A percentile compares a stretch with the other conserved stretches of the same genome.
These are phyloP conservation scores for Megalops cyprinoides DNA, from an alignment of 2,797 vertebrate species.

Conservation along the genomic window DNA sequence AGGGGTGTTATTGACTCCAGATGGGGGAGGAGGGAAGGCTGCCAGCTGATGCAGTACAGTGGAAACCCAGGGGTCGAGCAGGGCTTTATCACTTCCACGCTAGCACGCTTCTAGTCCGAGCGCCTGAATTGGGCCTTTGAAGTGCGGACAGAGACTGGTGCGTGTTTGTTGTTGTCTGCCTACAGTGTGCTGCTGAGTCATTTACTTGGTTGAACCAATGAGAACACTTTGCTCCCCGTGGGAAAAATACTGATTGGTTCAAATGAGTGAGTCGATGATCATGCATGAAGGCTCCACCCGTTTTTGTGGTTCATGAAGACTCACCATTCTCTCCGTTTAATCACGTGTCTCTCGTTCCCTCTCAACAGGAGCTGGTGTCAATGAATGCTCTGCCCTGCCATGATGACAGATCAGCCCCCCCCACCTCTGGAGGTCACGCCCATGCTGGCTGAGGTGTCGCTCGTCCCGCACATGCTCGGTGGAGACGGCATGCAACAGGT, in stretches of 20 bases:
- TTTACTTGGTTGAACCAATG: too few relatives aligned
- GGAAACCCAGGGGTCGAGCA: neutral
- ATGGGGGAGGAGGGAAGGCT: constrained; percentile 35
- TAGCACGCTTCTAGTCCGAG: too few relatives aligned
- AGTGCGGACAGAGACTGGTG: neutral
- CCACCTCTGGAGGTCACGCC: constrained; percentile 70
- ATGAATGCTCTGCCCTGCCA: constrained; percentile 70
- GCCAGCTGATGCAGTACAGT: neutral
- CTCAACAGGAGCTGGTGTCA: constrained; percentile 49
- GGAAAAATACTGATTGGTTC: too few relatives aligned
- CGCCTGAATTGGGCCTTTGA: too few relatives aligned
- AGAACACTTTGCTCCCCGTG: too few relatives aligned
- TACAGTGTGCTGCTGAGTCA: neutral
- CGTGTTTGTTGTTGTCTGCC: neutral
- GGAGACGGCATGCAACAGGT: constrained; percentile 75
- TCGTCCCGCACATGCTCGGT: constrained; percentile 73
- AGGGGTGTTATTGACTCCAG: constrained; percentile 46
- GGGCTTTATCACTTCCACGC: too few relatives aligned
- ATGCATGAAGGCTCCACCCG: too few relatives aligned
- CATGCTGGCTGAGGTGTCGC: constrained; percentile 73
- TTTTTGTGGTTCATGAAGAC: too few relatives aligned
- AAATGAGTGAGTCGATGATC: too few relatives aligned
- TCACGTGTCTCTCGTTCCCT: neutral
- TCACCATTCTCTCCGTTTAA: neutral
- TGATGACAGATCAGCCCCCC: constrained; percentile 79